These are phyloP conservation scores for Ceriagrion tenellum DNA, from an alignment of 2,888 invertebrate species.

Conservation along the genomic window DNA sequence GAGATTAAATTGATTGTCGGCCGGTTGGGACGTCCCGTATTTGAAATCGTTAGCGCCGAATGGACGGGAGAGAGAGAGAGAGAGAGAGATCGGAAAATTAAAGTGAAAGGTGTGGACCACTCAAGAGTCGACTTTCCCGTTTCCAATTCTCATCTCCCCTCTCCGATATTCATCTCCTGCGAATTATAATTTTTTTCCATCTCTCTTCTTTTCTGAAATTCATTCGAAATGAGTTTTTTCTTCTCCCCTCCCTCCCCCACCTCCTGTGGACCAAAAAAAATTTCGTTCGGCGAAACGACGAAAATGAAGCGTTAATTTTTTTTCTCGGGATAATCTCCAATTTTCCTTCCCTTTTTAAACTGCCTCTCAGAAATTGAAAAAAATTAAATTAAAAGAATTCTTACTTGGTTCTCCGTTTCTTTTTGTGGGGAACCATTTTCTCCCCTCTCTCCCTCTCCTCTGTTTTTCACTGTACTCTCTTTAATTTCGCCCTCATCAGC, in stretches of 20 bases:
- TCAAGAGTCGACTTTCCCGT: not conserved
- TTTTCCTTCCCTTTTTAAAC: constrained; percentile 22
- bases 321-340: not conserved
- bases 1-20: not conserved
- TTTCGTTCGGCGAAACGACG: not conserved
- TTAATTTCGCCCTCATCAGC: not conserved
- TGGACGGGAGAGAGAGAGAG: not conserved
- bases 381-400: not conserved
- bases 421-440: not conserved
- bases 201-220: not conserved
- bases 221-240: constrained; percentile 55
- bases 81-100: not conserved
- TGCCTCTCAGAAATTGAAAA: not conserved
- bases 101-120: not conserved
- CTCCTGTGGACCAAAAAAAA: constrained; percentile 43
- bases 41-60: not conserved
- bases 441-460: not conserved
- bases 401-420: not conserved
- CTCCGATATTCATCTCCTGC: constrained; percentile 29
- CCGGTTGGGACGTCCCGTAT: not conserved
- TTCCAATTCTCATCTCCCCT: not conserved
- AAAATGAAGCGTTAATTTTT: constrained; percentile 3
- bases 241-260: not conserved
- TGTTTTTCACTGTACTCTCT: not conserved
- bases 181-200: not conserved